Evolutionary conservation across 1,140 invertebrate genomes (phyloP).

Genomic region (Samia ricini): DNA sequence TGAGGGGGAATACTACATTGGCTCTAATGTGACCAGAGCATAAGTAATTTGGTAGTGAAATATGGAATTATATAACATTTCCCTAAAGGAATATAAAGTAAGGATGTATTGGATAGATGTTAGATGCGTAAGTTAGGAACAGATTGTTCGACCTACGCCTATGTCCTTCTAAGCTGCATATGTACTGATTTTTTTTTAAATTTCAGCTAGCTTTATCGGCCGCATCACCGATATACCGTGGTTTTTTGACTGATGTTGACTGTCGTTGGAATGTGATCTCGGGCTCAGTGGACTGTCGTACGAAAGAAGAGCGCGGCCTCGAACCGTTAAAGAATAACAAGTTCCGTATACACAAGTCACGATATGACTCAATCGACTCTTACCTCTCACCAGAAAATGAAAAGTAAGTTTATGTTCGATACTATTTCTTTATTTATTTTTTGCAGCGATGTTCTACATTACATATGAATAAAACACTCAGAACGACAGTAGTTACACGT

Average conservation of each 20-base stretch:
- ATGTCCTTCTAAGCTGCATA: background rate
- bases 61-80: too few species aligned
- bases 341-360: conserved; percentile 95
- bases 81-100: too few species aligned
- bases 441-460: too few species aligned
- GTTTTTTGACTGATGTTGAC: conserved; percentile 96
- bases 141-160: background rate
- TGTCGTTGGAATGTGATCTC: conserved; percentile 98
- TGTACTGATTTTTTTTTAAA: background rate
- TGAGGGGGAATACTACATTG: too few species aligned
- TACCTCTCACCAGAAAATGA: conserved; percentile 94
- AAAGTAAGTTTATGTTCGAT: conserved; percentile 68
- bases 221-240: conserved; percentile 95
- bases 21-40: too few species aligned
- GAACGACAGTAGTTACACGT: too few species aligned
- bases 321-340: conserved; percentile 84
- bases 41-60: too few species aligned
- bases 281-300: conserved; percentile 96
- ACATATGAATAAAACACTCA: too few species aligned
- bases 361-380: conserved; percentile 98
- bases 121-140: background rate
- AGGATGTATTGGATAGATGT: too few species aligned
- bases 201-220: conserved; percentile 94
- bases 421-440: too few species aligned
- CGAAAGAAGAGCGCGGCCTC: conserved; percentile 94